phyloP scores from a whole-genome alignment of 37 sponge, comb jelly and placozoan species.

The Trichoplax adhaerens region DNA sequence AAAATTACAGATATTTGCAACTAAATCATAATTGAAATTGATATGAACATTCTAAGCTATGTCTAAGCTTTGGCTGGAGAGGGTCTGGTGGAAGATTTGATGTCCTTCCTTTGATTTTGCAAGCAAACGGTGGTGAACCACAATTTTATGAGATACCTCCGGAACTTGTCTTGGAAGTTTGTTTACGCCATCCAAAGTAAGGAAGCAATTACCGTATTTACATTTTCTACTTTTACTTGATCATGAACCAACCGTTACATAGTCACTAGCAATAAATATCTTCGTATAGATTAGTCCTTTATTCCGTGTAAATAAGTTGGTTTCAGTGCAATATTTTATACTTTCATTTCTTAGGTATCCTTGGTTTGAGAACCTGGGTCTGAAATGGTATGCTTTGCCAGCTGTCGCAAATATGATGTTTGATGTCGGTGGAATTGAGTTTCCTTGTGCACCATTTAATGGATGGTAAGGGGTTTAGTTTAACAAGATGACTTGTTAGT shows the following conservation, averaged over 20 bases:
- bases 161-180: conserved; percentile 36
- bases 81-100: conserved; percentile 23
- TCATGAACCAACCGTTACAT: too few relatives aligned
- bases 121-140: conserved; percentile 39
- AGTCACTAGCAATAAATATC: too few relatives aligned
- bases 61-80: too few relatives aligned
- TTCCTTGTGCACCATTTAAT: conserved; percentile 57
- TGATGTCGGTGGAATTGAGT: conserved; percentile 71
- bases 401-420: conserved; percentile 55
- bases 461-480: conserved; percentile 27
- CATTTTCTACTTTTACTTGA: too few relatives aligned
- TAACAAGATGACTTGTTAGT: neutral
- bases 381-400: conserved; percentile 78
- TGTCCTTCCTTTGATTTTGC: conserved; percentile 56
- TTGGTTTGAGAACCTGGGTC: conserved; percentile 40
- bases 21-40: too few relatives aligned
- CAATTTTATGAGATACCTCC: conserved; percentile 36
- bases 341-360: conserved; percentile 22
- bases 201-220: neutral
- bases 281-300: too few relatives aligned
- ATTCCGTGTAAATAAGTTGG: neutral
- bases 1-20: too few relatives aligned
- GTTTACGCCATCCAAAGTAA: conserved; percentile 57
- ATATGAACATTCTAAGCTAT: too few relatives aligned
- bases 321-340: too few relatives aligned